Base-by-base conservation (phyloP, 2,797 vertebrate genomes). In the Karalla daura region DNA sequence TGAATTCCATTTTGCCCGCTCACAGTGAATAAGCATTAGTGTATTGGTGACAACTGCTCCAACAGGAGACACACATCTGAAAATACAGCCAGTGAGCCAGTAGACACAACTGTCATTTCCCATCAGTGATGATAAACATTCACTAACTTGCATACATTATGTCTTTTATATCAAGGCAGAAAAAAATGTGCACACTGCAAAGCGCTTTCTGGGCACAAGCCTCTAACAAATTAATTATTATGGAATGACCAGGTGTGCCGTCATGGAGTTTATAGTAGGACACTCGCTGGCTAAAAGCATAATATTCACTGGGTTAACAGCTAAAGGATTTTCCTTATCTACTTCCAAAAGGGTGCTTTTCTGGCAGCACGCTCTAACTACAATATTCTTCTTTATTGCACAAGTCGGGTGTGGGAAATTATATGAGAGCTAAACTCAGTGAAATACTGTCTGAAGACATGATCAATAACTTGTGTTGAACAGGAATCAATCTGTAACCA, bases 391-490 rank as follows among this genome's bases (percentile, higher is more conserved):
- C 33, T 27, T 7, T 54, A 17, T 47, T 33, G 5, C 9, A 18
- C 32, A 49, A 4, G 3, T 37, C 10, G 4, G 15, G 15, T 1
- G 9, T 8, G 14, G n/a, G 1, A 12, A 15, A 27, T 20, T 9
- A 17, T 36, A 8, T 17, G 0, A 23, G 40, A 40, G 14, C n/a
- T 36, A 15, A 65, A 39, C 8, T 43, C 46, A 49, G 28, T 12
- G 4, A 64, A 59, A 56, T 24, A 20, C 21, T 32, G 40, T 36
- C 18, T 59, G 14, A 10, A 70, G 44, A 67, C 30, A 5, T 27
- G 14, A 56, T 81, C 61, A 70, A 65, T 70, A 70, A 62, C 40
- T 44, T 5, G 28, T 49, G 43, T 40, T 59, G 18, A 53, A 70
- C 56, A 39, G 37, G 10, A 21, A 77, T 79, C 44, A 64, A 65